A percentile compares a stretch with the other conserved stretches of the same genome.
Conservation (phyloP, 1,140 invertebrate genomes). For the Centruroides vittatus region DNA sequence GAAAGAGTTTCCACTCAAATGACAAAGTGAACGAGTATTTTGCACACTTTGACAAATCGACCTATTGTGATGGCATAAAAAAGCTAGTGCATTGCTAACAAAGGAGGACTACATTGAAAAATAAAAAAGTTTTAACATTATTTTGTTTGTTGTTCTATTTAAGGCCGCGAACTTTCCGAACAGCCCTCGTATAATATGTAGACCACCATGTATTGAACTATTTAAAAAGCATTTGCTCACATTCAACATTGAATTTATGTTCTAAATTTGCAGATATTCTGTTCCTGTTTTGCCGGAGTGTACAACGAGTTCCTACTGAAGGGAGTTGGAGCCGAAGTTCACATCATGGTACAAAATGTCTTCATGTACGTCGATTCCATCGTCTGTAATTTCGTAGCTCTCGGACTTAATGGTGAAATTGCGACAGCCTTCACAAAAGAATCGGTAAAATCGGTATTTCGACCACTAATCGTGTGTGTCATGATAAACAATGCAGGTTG, state of each 20-base stretch:
- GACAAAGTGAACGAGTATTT: too few relatives aligned
- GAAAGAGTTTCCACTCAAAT: too few relatives aligned
- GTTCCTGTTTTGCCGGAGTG: conserved; percentile 85
- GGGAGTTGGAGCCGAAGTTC: conserved; percentile 52
- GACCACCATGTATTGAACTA: too few relatives aligned
- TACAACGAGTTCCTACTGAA: conserved; percentile 94
- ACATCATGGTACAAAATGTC: conserved; percentile 86
- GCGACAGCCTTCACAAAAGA: conserved; percentile 38
- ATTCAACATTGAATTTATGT: neutral
- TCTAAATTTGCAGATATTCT: conserved; percentile 56
- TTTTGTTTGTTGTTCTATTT: too few relatives aligned
- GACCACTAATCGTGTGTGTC: conserved; percentile 58
- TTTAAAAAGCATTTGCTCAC: too few relatives aligned
- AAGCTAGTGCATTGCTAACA: too few relatives aligned
- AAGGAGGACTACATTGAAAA: too few relatives aligned
- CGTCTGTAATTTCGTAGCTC: conserved; percentile 59
- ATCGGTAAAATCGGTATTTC: conserved; percentile 37
- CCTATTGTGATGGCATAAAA: too few relatives aligned
- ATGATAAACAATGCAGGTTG: conserved; percentile 80
- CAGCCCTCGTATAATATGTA: too few relatives aligned
- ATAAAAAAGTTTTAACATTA: too few relatives aligned
- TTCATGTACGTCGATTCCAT: conserved; percentile 95
- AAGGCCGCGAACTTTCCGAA: too few relatives aligned
- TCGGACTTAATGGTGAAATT: conserved; percentile 49
- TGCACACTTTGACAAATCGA: too few relatives aligned